These are phyloP conservation scores for Dasysyrphus albostriatus DNA, from an alignment of 2,888 invertebrate species.

Conservation along the genomic window DNA sequence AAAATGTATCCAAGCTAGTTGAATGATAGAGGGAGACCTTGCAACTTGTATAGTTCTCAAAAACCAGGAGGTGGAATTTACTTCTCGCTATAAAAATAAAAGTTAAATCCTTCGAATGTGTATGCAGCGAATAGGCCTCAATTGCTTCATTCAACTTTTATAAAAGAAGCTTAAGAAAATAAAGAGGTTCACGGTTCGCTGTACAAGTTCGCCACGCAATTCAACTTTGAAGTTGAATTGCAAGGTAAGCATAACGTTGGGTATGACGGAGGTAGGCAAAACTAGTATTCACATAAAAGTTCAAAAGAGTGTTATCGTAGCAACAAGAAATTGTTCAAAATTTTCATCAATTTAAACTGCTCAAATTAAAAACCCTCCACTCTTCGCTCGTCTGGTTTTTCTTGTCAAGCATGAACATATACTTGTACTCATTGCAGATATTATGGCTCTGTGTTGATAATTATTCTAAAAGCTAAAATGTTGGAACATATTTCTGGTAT, in stretches of 20 bases:
- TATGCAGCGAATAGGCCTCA: constrained; percentile 15
- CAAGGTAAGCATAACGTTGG: not conserved
- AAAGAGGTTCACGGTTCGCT: constrained; percentile 28
- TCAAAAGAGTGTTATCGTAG: not conserved
- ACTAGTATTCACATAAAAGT: not conserved
- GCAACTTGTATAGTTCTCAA: constrained; percentile 5
- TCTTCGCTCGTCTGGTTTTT: not conserved
- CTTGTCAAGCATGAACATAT: not conserved
- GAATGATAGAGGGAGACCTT: not conserved
- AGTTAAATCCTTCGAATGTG: constrained; percentile 20
- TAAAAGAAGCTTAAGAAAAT: constrained; percentile 31
- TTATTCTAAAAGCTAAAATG: constrained; percentile 20
- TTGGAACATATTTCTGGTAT: not conserved
- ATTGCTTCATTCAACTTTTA: constrained; percentile 33
- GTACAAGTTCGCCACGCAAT: constrained; percentile 26
- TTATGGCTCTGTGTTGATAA: not conserved
- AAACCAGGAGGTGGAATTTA: constrained; percentile 10
- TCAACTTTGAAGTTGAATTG: constrained; percentile 11
- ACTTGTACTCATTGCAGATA: not conserved
- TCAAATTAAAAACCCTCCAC: not conserved
- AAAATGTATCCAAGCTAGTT: constrained; percentile 5
- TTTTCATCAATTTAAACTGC: constrained; percentile 7
- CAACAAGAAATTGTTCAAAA: constrained; percentile 9
- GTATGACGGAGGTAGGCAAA: not conserved
- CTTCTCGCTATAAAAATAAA: not conserved